Conservation (phyloP, 37 sponge, comb jelly and placozoan genomes). For the Halichondria panicea region DNA sequence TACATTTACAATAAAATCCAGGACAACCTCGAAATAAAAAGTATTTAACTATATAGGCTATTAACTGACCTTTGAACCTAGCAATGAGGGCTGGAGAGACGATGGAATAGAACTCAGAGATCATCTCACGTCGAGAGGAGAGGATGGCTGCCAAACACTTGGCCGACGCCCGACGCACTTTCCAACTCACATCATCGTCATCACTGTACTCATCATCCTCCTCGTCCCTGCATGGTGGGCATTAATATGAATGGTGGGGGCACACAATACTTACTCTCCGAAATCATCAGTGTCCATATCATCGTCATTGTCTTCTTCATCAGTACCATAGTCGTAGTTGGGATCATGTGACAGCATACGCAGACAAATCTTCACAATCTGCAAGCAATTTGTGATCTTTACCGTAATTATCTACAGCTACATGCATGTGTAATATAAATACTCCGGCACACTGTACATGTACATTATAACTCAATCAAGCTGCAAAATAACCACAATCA, state of each 20-base stretch:
- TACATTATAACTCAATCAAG: neutral
- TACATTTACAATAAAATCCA: neutral
- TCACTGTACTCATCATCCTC: constrained; percentile 97
- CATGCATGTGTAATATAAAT: too few relatives aligned
- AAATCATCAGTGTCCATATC: constrained; percentile 61
- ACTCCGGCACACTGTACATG: neutral
- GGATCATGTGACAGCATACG: constrained; percentile 91
- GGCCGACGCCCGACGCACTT: constrained; percentile 89
- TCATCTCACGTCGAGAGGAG: constrained; percentile 85
- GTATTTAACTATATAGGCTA: neutral
- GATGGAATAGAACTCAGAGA: constrained; percentile 70
- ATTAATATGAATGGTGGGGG: neutral
- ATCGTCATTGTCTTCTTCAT: constrained; percentile 73
- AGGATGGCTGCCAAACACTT: constrained; percentile 84
- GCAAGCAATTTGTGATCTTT: neutral
- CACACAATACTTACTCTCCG: constrained; percentile 30
- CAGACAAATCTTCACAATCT: constrained; percentile 84
- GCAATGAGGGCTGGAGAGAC: constrained; percentile 89
- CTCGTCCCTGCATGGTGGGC: constrained; percentile 41
- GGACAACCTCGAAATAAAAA: neutral
- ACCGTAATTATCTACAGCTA: neutral
- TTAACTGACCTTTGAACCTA: constrained; percentile 88
- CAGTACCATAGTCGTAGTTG: constrained; percentile 94
- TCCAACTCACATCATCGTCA: constrained; percentile 99
- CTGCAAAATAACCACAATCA: neutral